A percentile compares a stretch with the other conserved stretches of the same genome.
Evolutionary conservation across 2,113 vertebrate species (phyloP).

Genomic region (Neolamprologus toae): DNA sequence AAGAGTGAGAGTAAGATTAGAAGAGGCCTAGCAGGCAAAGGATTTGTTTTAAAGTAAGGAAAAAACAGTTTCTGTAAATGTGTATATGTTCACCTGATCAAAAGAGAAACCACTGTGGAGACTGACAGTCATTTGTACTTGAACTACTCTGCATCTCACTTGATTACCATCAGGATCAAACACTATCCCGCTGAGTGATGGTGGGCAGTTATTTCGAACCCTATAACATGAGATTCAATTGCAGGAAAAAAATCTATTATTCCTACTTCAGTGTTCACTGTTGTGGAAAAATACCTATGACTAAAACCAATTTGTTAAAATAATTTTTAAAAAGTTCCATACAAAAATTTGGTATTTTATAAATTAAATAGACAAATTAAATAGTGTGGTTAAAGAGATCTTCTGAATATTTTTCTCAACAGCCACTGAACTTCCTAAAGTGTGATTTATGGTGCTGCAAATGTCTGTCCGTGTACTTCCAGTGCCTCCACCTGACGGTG

Average conservation of each 20-base stretch:
- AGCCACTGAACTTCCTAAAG: neutral
- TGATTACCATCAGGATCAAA: slow-evolving; percentile 56
- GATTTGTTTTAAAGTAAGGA: neutral
- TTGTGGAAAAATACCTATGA: neutral
- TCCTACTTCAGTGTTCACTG: neutral
- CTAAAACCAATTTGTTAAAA: neutral
- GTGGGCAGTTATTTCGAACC: slow-evolving; percentile 45
- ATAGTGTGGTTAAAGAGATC: neutral
- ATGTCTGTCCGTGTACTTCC: neutral
- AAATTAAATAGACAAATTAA: neutral
- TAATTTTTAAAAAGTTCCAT: neutral
- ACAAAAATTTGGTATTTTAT: neutral
- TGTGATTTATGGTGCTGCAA: neutral
- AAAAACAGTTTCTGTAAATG: neutral
- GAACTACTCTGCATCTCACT: slow-evolving; percentile 20
- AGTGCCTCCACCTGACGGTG: neutral
- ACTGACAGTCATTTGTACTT: neutral
- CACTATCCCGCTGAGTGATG: neutral
- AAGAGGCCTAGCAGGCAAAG: neutral
- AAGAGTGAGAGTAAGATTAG: neutral
- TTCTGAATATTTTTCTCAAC: neutral
- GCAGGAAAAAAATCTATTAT: neutral
- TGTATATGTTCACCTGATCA: neutral
- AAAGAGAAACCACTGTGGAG: neutral
- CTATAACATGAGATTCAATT: neutral